Base-by-base conservation (phyloP, 2,888 invertebrate species). In the Tryphoninae sp. region DNA sequence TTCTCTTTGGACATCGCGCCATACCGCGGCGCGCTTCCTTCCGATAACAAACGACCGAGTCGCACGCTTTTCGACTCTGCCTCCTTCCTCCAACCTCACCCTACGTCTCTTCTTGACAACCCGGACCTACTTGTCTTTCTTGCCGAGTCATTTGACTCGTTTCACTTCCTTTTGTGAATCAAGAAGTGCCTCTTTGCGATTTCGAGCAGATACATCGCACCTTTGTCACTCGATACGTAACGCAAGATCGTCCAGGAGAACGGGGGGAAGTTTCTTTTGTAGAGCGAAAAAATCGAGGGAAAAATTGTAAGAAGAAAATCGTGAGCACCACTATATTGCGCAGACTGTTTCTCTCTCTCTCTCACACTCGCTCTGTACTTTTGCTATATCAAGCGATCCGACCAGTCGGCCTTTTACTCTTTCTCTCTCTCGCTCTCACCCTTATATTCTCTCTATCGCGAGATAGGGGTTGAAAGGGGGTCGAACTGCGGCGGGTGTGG, bases 381-480 rank as follows among this genome's bases (percentile, higher is more conserved):
- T 33, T 81, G 69, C 53, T 76, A 61, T 73, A 77, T 72, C 76
- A 61, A 72, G 33, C 62, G 65, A 79, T 76, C 72, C 76, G 55
- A 74, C 78, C 71, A 45, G 55, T 49, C 77, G 49, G 67, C 62
- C 73, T 68, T 59, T 75, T 65, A 42, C 78, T 82, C 82, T 86
- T 85, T 86, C 84, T 86, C 84, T 86, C 84, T 83, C 68, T 80
- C 81, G 86, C 84, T 85, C 84, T 83, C 69, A 78, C 82, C 80
- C 84, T 85, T 80, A 74, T 69, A 55, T 75, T 78, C 85, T 78
- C 85, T 84, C 81, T 79, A 86, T 86, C 88, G 87, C 86, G 84
- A 86, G 83, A 86, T 83, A 85, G 86, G 78, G 85, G 85, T 74
- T 84, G 85, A 85, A 86, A 86, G 87, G 89, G 86, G 82, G 84